Conservation (phyloP, 2,113 vertebrate species). For the Channa argus region DNA sequence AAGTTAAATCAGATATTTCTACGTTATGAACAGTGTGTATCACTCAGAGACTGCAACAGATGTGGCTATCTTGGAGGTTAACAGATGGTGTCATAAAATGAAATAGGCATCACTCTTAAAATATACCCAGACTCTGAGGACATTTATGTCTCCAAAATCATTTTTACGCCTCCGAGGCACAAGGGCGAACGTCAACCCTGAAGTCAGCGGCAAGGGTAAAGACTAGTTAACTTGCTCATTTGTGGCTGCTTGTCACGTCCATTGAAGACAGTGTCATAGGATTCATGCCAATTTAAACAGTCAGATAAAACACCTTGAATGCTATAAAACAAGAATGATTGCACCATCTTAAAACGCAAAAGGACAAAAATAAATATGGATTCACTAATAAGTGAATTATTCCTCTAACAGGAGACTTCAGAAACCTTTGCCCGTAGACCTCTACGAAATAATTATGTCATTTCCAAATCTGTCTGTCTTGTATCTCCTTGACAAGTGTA, state of each 20-base stretch:
- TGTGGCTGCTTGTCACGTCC: constrained; percentile 43
- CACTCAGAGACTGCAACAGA: constrained; percentile 65
- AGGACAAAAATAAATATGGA: constrained; percentile 22
- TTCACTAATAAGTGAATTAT: constrained; percentile 6
- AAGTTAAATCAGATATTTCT: constrained; percentile 71
- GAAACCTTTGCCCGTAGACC: constrained; percentile 4
- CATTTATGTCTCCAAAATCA: constrained; percentile 72
- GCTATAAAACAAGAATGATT: constrained; percentile 23
- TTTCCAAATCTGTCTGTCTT: constrained; percentile 44
- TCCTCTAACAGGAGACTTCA: constrained; percentile 1
- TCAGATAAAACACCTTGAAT: constrained; percentile 37
- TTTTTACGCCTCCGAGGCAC: constrained; percentile 72
- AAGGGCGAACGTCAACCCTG: constrained; percentile 49
- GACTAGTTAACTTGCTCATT: constrained; percentile 58
- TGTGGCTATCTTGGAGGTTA: constrained; percentile 78
- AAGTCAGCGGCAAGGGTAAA: constrained; percentile 63
- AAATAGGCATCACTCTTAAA: constrained; percentile 79
- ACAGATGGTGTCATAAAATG: constrained; percentile 84
- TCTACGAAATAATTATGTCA: constrained; percentile 34
- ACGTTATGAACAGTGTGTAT: constrained; percentile 67
- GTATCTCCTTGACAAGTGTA: constrained; percentile 62
- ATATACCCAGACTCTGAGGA: constrained; percentile 75
- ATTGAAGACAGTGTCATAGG: constrained; percentile 33
- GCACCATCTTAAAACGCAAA: constrained; percentile 4
- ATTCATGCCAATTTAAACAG: constrained; percentile 48